These are phyloP conservation scores for Hololepta plana DNA, from an alignment of 2,888 invertebrate genomes.

Conservation along the genomic window DNA sequence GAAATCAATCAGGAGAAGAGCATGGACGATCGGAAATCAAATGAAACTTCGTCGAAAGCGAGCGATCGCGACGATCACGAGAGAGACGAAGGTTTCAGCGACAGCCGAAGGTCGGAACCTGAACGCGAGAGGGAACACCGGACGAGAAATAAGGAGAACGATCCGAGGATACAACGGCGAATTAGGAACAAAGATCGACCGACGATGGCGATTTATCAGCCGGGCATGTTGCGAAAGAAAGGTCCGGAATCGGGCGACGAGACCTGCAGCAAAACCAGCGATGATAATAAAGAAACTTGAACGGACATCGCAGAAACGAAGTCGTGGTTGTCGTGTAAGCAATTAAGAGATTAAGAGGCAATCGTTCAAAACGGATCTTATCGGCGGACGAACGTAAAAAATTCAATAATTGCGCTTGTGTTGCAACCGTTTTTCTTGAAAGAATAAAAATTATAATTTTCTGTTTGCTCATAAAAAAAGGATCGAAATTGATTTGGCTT, in stretches of 20 bases:
- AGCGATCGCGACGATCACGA: not conserved
- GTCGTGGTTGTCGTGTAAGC: too few species aligned
- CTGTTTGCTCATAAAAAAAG: too few species aligned
- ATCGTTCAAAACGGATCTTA: not conserved
- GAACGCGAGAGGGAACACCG: constrained; percentile 9
- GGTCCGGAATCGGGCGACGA: constrained; percentile 46
- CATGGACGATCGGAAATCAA: constrained; percentile 3
- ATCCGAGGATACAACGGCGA: constrained; percentile 31
- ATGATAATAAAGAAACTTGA: constrained; percentile 24
- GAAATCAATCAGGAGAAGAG: constrained; percentile 6
- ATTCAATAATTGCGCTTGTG: too few species aligned
- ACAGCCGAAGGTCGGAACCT: constrained; percentile 3
- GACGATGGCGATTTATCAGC: constrained; percentile 76
- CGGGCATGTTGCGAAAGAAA: constrained; percentile 69
- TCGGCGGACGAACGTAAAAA: too few species aligned
- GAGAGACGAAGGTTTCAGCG: not conserved
- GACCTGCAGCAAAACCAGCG: constrained; percentile 30
- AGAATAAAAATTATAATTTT: too few species aligned
- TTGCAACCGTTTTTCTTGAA: too few species aligned
- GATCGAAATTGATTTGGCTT: too few species aligned
- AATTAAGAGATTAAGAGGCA: not conserved
- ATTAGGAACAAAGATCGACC: constrained; percentile 63
- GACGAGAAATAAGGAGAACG: constrained; percentile 24
- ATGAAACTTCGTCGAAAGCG: constrained; percentile 1
- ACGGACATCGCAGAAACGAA: too few species aligned